Evolutionary conservation across 1,140 invertebrate species (phyloP).

Genomic region (Drosophila burlai): DNA sequence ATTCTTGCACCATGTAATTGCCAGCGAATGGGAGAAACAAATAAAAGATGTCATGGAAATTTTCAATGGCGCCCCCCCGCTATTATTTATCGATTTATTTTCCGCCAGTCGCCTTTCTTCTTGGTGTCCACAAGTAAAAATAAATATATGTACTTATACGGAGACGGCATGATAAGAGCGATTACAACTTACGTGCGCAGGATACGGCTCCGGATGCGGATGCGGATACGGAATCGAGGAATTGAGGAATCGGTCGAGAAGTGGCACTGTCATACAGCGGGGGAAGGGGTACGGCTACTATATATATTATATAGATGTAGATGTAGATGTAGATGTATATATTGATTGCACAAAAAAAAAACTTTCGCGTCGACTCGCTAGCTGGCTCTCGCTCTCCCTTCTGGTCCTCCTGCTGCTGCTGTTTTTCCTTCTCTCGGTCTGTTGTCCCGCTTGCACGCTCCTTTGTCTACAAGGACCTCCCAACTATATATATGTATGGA

Average conservation of each 20-base stretch:
- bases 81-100: slow-evolving; percentile 36
- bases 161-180: slow-evolving; percentile 6
- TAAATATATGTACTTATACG: slow-evolving; percentile 3
- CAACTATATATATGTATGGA: slow-evolving; percentile 23
- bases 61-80: slow-evolving; percentile 27
- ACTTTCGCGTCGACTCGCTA: slow-evolving; percentile 40
- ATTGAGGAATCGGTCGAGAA: slow-evolving; percentile 18
- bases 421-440: slow-evolving; percentile 14
- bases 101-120: neutral
- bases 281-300: slow-evolving; percentile 18
- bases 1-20: neutral
- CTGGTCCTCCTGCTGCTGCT: neutral
- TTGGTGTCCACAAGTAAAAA: slow-evolving; percentile 5
- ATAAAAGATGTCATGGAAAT: slow-evolving; percentile 45
- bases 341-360: slow-evolving; percentile 62
- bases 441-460: slow-evolving; percentile 35
- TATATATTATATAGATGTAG: slow-evolving; percentile 45
- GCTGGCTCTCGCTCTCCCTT: slow-evolving; percentile 23
- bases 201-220: slow-evolving; percentile 10
- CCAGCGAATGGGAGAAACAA: slow-evolving; percentile 16
- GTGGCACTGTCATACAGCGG: slow-evolving; percentile 45
- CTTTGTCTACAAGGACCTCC: slow-evolving; percentile 38
- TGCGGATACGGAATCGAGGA: neutral
- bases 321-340: slow-evolving; percentile 26
- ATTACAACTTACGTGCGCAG: slow-evolving; percentile 41